Conservation (phyloP, 2,113 vertebrate species). For the Nothocercus julius region DNA sequence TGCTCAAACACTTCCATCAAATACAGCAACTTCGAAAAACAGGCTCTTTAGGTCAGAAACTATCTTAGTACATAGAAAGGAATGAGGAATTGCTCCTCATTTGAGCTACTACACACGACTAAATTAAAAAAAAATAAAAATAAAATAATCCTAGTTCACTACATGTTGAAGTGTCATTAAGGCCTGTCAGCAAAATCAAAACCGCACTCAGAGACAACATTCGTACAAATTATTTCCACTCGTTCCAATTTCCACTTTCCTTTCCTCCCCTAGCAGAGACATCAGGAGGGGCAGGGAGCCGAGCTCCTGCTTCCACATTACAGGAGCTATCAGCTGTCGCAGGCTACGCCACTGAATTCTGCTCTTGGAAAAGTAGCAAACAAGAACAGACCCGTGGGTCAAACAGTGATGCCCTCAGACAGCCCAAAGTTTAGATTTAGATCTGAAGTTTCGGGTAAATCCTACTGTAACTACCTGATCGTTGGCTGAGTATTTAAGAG, state of each 20-base stretch:
- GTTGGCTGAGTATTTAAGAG: background rate
- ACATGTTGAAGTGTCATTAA: background rate
- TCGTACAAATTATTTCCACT: background rate
- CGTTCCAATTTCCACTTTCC: background rate
- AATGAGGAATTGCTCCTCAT: background rate
- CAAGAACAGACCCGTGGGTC: background rate
- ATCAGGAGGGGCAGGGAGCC: too few relatives aligned
- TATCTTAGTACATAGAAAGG: background rate
- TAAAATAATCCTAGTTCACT: background rate
- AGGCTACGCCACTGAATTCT: background rate
- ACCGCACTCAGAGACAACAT: background rate
- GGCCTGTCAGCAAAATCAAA: background rate
- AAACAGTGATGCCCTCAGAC: background rate
- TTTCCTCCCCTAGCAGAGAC: too few relatives aligned
- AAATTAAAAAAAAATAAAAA: background rate
- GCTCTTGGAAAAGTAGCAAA: background rate
- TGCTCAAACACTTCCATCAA: background rate
- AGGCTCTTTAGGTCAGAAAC: background rate
- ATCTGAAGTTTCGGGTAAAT: background rate
- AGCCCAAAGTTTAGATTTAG: background rate
- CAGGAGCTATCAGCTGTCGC: background rate
- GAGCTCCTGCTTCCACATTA: background rate
- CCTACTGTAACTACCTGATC: background rate
- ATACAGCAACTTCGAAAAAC: background rate
- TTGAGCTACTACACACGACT: background rate